Conservation (phyloP, 2,888 invertebrate genomes). For the Limnephilus marmoratus region DNA sequence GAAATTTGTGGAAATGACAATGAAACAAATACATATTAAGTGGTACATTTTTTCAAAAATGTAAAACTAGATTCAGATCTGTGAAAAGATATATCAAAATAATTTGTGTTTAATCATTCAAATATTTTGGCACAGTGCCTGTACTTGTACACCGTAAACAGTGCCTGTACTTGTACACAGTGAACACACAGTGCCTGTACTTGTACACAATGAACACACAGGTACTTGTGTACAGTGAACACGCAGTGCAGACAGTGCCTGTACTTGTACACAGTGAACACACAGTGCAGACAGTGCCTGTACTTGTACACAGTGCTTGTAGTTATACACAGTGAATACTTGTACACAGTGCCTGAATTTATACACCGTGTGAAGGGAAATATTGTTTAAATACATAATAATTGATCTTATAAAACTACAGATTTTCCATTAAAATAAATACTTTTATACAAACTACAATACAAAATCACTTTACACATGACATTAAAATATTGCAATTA, state of each 20-base stretch:
- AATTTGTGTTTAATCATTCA: neutral
- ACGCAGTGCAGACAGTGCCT: no score
- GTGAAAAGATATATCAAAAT: neutral
- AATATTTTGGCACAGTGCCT: constrained; percentile 18
- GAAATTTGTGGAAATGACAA: neutral
- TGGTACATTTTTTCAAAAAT: neutral
- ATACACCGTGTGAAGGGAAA: neutral
- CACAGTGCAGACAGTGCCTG: no score
- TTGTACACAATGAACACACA: no score
- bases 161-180: no score
- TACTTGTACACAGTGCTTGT: no score
- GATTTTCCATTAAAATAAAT: constrained; percentile 21
- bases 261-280: no score
- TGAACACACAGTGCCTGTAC: no score
- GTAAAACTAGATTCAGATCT: neutral
- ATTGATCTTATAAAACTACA: neutral
- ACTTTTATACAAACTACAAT: neutral
- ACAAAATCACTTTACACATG: constrained; percentile 27
- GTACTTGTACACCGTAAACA: neutral
- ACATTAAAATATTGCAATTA: constrained; percentile 26
- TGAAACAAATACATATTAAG: neutral
- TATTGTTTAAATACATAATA: neutral
- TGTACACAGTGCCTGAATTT: no score
- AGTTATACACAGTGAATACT: no score
- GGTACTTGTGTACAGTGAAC: no score